Conservation (phyloP, 1,140 invertebrate species). For the Harpegnathos saltator region DNA sequence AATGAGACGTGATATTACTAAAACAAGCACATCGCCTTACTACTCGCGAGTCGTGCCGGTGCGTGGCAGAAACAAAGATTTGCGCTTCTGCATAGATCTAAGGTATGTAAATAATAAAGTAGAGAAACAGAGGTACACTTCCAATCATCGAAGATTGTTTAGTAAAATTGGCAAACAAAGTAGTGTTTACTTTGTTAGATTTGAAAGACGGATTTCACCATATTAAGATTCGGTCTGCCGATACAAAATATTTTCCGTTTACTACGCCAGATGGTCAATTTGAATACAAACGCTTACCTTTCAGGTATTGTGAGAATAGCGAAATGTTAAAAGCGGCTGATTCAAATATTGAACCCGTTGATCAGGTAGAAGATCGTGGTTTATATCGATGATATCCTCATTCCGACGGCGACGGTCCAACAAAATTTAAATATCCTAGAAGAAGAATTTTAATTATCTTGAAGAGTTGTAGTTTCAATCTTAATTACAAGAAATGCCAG, state of each 20-base stretch:
- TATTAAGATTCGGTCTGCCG: neutral
- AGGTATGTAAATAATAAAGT: neutral
- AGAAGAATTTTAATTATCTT: neutral
- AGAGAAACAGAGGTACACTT: neutral
- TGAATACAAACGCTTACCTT: neutral
- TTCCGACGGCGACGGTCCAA: neutral
- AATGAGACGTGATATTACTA: neutral
- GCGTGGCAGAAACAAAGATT: neutral
- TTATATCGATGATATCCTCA: neutral
- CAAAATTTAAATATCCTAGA: neutral
- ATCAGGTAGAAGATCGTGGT: neutral
- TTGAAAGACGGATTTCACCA: too few relatives aligned
- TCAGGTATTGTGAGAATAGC: neutral
- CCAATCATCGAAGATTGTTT: constrained; percentile 1
- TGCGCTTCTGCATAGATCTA: neutral
- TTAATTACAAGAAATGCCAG: neutral
- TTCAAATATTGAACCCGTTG: neutral
- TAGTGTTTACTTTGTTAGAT: too few relatives aligned
- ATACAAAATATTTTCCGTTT: neutral
- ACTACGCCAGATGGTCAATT: neutral
- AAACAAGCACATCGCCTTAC: too few relatives aligned
- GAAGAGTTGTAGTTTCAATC: neutral
- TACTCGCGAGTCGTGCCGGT: neutral
- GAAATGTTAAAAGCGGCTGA: neutral
- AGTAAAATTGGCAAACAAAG: neutral